Evolutionary conservation across 2,888 invertebrate genomes (phyloP).

Genomic region (Mesochorus sp.): DNA sequence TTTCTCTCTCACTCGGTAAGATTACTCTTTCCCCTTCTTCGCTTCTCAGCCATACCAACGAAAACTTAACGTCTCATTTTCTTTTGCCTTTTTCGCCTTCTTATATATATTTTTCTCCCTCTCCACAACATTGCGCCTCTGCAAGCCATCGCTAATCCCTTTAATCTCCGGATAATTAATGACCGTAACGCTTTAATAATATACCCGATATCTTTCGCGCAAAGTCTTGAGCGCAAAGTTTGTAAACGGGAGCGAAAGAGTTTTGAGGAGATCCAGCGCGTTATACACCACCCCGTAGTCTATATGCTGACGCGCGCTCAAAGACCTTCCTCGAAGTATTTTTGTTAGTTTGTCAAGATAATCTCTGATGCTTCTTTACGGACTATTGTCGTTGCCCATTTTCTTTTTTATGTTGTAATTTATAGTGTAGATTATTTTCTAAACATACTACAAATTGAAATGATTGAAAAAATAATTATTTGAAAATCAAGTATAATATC

Average conservation of each 20-base stretch:
- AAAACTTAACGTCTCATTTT: slow-evolving; percentile 37
- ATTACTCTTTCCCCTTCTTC: not conserved
- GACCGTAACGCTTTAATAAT: slow-evolving; percentile 71
- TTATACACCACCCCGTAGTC: too few species aligned
- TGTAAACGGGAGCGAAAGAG: slow-evolving; percentile 6
- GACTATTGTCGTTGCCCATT: too few species aligned
- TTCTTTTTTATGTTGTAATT: too few species aligned
- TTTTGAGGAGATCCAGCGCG: too few species aligned
- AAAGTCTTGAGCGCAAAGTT: slow-evolving; percentile 43
- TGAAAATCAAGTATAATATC: too few species aligned
- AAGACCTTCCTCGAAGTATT: not conserved
- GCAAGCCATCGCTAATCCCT: slow-evolving; percentile 70
- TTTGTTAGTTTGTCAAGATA: too few species aligned
- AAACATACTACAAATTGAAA: too few species aligned
- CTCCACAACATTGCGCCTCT: slow-evolving; percentile 37
- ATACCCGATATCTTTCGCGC: slow-evolving; percentile 58
- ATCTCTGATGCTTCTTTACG: too few species aligned
- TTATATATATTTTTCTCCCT: not conserved
- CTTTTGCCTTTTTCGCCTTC: not conserved
- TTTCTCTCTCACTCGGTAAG: not conserved
- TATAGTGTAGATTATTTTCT: too few species aligned
- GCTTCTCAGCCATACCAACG: too few species aligned
- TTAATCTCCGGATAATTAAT: slow-evolving; percentile 74
- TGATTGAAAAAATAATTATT: too few species aligned
- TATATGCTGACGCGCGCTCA: too few species aligned